phyloP scores from a whole-genome alignment of 2,113 vertebrate genomes.

The Cettia cetti region DNA sequence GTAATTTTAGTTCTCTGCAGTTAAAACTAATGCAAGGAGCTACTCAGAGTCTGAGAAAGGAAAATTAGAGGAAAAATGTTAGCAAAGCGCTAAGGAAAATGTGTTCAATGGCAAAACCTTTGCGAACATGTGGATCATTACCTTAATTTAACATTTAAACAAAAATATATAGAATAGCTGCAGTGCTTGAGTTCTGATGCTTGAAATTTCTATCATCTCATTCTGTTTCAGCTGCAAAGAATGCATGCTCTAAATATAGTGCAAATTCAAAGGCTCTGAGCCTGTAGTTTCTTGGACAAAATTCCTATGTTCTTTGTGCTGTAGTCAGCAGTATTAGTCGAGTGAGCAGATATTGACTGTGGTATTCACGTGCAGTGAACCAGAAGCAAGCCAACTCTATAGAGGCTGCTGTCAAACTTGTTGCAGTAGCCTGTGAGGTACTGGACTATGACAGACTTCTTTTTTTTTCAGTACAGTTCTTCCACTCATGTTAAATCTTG shows the following conservation, averaged over 20 bases:
- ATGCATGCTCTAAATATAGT: slow-evolving; percentile 63
- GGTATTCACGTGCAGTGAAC: slow-evolving; percentile 77
- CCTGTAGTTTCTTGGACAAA: slow-evolving; percentile 64
- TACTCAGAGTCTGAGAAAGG: neutral
- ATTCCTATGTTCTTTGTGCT: slow-evolving; percentile 77
- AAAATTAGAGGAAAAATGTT: neutral
- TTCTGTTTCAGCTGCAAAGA: slow-evolving; percentile 49
- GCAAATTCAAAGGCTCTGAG: slow-evolving; percentile 46
- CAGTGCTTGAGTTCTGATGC: neutral
- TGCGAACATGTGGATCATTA: neutral
- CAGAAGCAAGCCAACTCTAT: slow-evolving; percentile 72
- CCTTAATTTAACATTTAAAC: neutral
- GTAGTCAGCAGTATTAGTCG: slow-evolving; percentile 72
- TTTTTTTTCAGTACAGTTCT: slow-evolving; percentile 68
- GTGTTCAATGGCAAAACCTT: neutral
- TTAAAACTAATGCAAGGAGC: neutral
- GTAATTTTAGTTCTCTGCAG: neutral
- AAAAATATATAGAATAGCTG: neutral
- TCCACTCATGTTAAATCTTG: slow-evolving; percentile 67
- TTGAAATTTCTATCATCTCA: slow-evolving; percentile 48
- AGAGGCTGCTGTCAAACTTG: slow-evolving; percentile 78
- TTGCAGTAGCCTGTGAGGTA: slow-evolving; percentile 72
- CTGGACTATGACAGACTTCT: slow-evolving; percentile 74
- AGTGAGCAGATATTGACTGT: slow-evolving; percentile 75
- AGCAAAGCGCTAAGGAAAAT: neutral